Evolutionary conservation across 2,888 invertebrate genomes (phyloP).

Genomic region (Sclerodermus sp.): DNA sequence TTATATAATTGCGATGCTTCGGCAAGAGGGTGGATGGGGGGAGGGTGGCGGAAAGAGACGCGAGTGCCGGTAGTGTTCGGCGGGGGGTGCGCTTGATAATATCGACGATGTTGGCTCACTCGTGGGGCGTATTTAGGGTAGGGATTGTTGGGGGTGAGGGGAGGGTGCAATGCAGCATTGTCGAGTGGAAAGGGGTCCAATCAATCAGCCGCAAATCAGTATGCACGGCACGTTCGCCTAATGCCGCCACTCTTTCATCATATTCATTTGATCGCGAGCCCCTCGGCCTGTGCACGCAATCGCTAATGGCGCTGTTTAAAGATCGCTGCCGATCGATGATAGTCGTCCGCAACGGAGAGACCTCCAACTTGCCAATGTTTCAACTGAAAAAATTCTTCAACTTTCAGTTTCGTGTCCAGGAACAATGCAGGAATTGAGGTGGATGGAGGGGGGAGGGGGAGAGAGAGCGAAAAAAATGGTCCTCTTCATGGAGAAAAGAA

Average conservation of each 20-base stretch:
- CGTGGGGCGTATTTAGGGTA: slow-evolving; percentile 25
- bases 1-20: too few relatives aligned
- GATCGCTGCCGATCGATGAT: slow-evolving; percentile 37
- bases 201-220: slow-evolving; percentile 58
- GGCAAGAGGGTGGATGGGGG: too few relatives aligned
- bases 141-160: slow-evolving; percentile 16
- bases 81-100: slow-evolving; percentile 14
- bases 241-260: slow-evolving; percentile 58
- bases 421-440: too few relatives aligned
- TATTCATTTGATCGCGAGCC: slow-evolving; percentile 56
- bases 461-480: too few relatives aligned
- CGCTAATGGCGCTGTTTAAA: slow-evolving; percentile 51
- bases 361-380: too few relatives aligned
- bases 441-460: too few relatives aligned
- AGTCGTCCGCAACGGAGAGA: too few relatives aligned
- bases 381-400: too few relatives aligned
- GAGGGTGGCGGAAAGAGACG: too few relatives aligned
- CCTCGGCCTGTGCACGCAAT: slow-evolving; percentile 43
- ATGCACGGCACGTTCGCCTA: slow-evolving; percentile 57
- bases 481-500: too few relatives aligned
- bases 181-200: slow-evolving; percentile 53
- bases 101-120: slow-evolving; percentile 36
- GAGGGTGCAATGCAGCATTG: slow-evolving; percentile 31
- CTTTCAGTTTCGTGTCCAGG: too few relatives aligned
- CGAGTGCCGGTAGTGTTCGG: too few relatives aligned